Percentiles rank a stretch among this genome's conserved stretches.
Conservation (phyloP, 2,888 invertebrate genomes). For the Cerastis leucographa region DNA sequence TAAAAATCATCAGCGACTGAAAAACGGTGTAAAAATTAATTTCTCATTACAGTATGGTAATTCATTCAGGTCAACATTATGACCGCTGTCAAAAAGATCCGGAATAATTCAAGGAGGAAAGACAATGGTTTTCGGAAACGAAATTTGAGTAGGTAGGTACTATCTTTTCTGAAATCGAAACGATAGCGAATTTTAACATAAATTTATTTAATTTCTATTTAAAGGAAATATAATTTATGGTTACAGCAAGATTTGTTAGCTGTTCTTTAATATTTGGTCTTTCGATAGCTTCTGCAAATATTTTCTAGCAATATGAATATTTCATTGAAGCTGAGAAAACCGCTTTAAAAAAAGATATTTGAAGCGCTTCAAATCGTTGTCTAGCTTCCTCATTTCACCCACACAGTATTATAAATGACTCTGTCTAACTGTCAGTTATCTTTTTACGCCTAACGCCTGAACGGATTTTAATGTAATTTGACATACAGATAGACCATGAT, state of each 20-base stretch:
- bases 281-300: not conserved
- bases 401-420: not conserved
- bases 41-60: conserved; percentile 58
- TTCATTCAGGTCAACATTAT: conserved; percentile 60
- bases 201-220: not conserved
- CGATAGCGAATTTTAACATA: not conserved
- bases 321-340: not conserved
- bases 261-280: not conserved
- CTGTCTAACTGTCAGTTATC: not conserved
- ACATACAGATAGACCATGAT: not conserved
- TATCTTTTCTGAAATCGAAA: not conserved
- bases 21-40: conserved; percentile 59
- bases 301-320: not conserved
- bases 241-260: not conserved
- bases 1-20: conserved; percentile 39
- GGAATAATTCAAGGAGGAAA: conserved; percentile 41
- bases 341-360: not conserved
- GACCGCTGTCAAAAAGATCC: conserved; percentile 52
- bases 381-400: conserved; percentile 7
- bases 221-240: not conserved
- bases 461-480: not conserved
- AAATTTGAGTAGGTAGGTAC: conserved; percentile 10
- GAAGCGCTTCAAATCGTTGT: not conserved
- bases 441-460: not conserved
- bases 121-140: conserved; percentile 29